phyloP scores from a whole-genome alignment of 2,888 invertebrate species.

The Drosophila merina region DNA sequence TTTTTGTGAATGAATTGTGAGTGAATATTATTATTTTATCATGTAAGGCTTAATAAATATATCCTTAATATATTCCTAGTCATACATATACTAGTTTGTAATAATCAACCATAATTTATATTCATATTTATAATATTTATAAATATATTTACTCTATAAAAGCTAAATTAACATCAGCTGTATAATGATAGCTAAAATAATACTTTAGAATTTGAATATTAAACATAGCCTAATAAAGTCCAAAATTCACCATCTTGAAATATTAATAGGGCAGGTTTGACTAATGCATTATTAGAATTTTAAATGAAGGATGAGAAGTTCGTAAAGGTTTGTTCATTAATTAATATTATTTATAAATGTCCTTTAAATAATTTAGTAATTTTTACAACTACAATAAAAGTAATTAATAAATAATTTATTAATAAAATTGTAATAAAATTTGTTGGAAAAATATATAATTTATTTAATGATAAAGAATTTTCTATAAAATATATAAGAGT shows the following conservation, averaged over 20 bases:
- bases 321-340: slow-evolving; percentile 64
- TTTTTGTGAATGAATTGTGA: no score
- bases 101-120: slow-evolving; percentile 89
- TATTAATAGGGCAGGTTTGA: slow-evolving; percentile 87
- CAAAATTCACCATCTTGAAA: slow-evolving; percentile 81
- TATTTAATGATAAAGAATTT: slow-evolving; percentile 85
- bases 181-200: slow-evolving; percentile 88
- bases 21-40: no score
- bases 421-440: slow-evolving; percentile 85
- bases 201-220: no score
- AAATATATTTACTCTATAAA: slow-evolving; percentile 88
- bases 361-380: slow-evolving; percentile 86
- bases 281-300: slow-evolving; percentile 86
- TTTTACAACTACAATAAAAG: slow-evolving; percentile 84
- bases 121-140: no score
- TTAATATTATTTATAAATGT: slow-evolving; percentile 84
- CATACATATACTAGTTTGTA: slow-evolving; percentile 89
- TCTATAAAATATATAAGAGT: slow-evolving; percentile 67
- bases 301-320: slow-evolving; percentile 84
- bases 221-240: no score
- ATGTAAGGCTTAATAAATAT: slow-evolving; percentile 86
- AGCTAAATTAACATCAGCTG: slow-evolving; percentile 86
- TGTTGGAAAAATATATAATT: slow-evolving; percentile 86
- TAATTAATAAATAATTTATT: slow-evolving; percentile 86
- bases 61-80: slow-evolving; percentile 87